These are phyloP conservation scores for Corvus cornix DNA, from an alignment of 2,113 vertebrate species.

Conservation along the genomic window DNA sequence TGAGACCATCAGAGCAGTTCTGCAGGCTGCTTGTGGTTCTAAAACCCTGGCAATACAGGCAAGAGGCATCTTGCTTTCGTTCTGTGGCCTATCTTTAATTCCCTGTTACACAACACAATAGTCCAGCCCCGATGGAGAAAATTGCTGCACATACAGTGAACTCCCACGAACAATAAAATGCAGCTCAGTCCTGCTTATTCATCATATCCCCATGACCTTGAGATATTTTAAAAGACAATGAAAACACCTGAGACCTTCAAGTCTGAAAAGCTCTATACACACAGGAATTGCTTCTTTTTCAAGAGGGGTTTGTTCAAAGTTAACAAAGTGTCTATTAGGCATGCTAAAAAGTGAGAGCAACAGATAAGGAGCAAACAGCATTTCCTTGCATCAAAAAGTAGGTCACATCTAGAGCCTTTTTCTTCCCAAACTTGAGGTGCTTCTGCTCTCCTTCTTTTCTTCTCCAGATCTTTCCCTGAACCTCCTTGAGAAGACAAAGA, in stretches of 20 bases:
- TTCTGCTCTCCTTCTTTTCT: neutral
- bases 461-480: neutral
- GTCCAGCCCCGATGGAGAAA: neutral
- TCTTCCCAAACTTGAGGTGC: neutral
- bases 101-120: neutral
- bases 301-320: neutral
- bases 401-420: neutral
- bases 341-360: neutral
- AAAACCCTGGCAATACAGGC: neutral
- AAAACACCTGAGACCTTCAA: slow-evolving; percentile 3
- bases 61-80: neutral
- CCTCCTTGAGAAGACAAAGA: neutral
- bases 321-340: neutral
- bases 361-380: neutral
- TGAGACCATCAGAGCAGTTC: neutral
- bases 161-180: neutral
- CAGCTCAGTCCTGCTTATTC: neutral
- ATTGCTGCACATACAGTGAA: neutral
- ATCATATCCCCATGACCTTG: neutral
- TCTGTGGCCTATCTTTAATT: neutral
- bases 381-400: neutral
- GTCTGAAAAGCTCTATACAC: neutral
- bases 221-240: neutral
- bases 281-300: neutral
- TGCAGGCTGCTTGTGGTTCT: neutral